Base-by-base conservation (phyloP, 1,140 invertebrate species). In the Bombus confusus region DNA sequence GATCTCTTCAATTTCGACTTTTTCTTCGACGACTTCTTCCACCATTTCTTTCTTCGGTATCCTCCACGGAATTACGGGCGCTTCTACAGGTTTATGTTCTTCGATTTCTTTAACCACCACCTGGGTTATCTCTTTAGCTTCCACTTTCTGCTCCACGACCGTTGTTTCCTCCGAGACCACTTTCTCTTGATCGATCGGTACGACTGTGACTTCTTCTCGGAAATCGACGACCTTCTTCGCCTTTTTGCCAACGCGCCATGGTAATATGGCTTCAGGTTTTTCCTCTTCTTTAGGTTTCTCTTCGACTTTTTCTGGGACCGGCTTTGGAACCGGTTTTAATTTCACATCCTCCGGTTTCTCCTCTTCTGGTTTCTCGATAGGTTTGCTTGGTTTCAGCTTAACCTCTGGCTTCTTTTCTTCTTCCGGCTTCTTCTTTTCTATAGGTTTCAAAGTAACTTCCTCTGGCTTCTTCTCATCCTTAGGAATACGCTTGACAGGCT, bases 141-240 rank as follows among this genome's bases (percentile, higher is more conserved):
- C 85, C 18, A 90, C 66, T 64, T 85, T 80, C 0, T 41, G 80
- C 62, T 87, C 39, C 3, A 83, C 57, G 8, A 66, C 57, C 12
- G 69, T 82, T 47, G 74, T 80, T 73, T 66, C 80, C 37, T 92
- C 86, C 8, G 73, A 64, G 39, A 92, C 87, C 2, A 89, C 75
- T 83, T 93, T 85, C 57, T 93, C 92, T 86, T 94, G 92, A 83
- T 93, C 85, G 10, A 95, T 93, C 5, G 94, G 93, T 22, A 95
- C 91, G 28, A 94, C 72, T 18, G 91, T 94, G 5, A 95, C 92
- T 82, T 92, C 92, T 81, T 94, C 93, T 43, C 88, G 91, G 75
- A 94, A 94, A 37, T 94, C 93, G 39, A 94, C 94, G 8, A 91
- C 87, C 86, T 93, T 93, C 25, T 93, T 91, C 1, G 66, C 43